These are phyloP conservation scores for Morus bassanus DNA, from an alignment of 2,797 vertebrate species.

Conservation along the genomic window DNA sequence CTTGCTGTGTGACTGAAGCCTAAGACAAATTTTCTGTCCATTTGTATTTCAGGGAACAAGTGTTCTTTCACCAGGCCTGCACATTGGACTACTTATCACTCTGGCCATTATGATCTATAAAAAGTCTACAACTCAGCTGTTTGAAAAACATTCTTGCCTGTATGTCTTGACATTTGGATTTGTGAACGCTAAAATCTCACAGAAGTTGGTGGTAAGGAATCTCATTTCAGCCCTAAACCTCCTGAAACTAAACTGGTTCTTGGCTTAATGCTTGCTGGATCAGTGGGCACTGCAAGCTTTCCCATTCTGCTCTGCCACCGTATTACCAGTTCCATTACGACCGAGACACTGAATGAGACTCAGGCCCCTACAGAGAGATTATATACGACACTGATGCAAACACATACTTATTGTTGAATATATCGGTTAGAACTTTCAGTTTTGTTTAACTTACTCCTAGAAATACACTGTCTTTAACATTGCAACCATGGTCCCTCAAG, in stretches of 20 bases:
- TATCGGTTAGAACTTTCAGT: not conserved
- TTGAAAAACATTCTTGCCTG: constrained; percentile 91
- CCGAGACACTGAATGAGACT: not conserved
- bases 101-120: constrained; percentile 95
- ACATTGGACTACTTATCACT: constrained; percentile 89
- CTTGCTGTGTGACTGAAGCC: not conserved
- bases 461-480: not conserved
- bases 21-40: constrained; percentile 6
- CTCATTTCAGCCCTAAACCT: not conserved
- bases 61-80: constrained; percentile 90
- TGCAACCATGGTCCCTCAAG: not conserved
- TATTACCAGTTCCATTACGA: not conserved
- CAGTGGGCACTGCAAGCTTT: not conserved
- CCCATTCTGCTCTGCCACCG: not conserved
- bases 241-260: not conserved
- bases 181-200: constrained; percentile 93
- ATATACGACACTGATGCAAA: not conserved
- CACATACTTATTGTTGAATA: not conserved
- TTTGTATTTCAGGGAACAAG: constrained; percentile 88
- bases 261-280: not conserved
- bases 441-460: not conserved
- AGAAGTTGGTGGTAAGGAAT: constrained; percentile 91
- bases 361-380: not conserved
- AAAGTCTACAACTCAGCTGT: constrained; percentile 90
- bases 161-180: constrained; percentile 93